A percentile compares a stretch with the other conserved stretches of the same genome.
Evolutionary conservation across 1,140 invertebrate species (phyloP).

Genomic region (Zaprionus inermis): DNA sequence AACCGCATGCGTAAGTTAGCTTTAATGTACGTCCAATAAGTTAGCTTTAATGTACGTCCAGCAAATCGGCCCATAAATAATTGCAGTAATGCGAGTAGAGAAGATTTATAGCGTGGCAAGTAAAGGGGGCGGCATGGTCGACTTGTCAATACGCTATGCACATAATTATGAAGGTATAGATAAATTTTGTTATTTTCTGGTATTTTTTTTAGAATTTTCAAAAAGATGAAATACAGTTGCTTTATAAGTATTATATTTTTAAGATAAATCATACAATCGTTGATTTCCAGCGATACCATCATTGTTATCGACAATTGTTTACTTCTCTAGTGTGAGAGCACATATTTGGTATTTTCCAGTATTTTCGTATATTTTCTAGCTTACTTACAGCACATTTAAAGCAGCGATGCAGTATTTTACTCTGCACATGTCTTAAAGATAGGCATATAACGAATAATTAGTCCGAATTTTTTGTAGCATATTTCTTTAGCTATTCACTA

Average conservation of each 20-base stretch:
- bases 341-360: too few relatives aligned
- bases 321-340: too few relatives aligned
- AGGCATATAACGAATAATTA: background rate
- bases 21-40: background rate
- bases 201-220: background rate
- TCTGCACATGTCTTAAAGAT: too few relatives aligned
- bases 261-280: too few relatives aligned
- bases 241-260: too few relatives aligned
- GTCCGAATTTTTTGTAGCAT: background rate
- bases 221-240: too few relatives aligned
- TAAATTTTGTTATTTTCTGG: background rate
- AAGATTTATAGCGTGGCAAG: background rate
- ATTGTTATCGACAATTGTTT: too few relatives aligned
- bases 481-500: background rate
- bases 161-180: too few relatives aligned
- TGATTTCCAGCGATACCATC: too few relatives aligned
- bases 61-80: constrained; percentile 4
- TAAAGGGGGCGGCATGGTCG: background rate
- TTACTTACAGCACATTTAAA: too few relatives aligned
- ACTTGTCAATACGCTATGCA: background rate
- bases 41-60: background rate
- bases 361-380: too few relatives aligned
- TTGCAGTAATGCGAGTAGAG: background rate
- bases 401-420: too few relatives aligned
- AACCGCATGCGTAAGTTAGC: background rate